phyloP scores from a whole-genome alignment of 2,797 vertebrate genomes.

The Gymnodraco acuticeps region DNA sequence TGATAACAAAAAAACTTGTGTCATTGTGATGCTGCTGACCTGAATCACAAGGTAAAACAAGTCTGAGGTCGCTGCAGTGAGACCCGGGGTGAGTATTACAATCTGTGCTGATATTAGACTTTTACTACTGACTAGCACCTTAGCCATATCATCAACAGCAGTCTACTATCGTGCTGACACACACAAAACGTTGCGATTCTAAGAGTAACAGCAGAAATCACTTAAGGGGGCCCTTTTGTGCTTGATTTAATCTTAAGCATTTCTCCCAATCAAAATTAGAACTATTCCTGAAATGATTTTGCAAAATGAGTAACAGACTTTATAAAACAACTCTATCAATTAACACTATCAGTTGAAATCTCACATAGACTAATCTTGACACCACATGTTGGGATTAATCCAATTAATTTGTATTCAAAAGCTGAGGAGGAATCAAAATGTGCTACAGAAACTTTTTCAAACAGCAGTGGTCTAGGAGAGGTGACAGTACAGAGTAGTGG shows the following conservation, averaged over 20 bases:
- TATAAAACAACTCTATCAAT: not conserved
- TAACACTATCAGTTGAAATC: not conserved
- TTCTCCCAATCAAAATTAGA: not conserved
- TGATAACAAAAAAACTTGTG: not conserved
- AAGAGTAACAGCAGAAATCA: conserved; percentile 45
- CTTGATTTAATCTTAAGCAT: conserved; percentile 2
- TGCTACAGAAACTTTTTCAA: conserved; percentile 18
- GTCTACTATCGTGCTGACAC: conserved; percentile 40
- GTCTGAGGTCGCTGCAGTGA: conserved; percentile 8
- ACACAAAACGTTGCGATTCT: conserved; percentile 43
- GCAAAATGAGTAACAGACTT: not conserved
- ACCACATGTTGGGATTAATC: conserved; percentile 6
- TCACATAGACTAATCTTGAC: not conserved
- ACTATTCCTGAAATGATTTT: not conserved
- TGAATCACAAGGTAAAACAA: conserved; percentile 12
- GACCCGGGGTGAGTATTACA: not conserved
- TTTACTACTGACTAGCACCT: conserved; percentile 16
- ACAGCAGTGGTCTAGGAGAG: conserved; percentile 24
- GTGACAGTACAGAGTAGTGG: conserved; percentile 29
- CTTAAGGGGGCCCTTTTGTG: conserved; percentile 26
- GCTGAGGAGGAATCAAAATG: conserved; percentile 29
- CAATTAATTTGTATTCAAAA: conserved; percentile 7
- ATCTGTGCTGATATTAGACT: conserved; percentile 19
- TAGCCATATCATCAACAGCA: conserved; percentile 35
- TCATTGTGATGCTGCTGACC: conserved; percentile 1